Evolutionary conservation across 2,113 vertebrate genomes (phyloP), one percentile per base, ranked within the genome.

Genomic region (Forbesichthys papilliferus): DNA sequence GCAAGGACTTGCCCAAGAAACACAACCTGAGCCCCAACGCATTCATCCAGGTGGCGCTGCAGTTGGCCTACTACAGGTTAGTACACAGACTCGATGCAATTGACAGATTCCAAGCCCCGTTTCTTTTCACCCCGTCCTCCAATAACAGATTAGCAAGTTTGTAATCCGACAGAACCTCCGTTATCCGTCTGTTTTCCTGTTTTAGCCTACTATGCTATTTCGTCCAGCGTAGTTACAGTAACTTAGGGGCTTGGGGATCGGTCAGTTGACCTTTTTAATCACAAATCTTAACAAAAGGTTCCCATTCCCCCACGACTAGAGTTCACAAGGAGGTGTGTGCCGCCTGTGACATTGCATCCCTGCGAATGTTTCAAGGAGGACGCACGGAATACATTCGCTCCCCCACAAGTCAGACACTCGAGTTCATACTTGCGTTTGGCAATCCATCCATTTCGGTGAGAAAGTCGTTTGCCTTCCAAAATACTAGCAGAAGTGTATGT

Each of bases 21-120:
- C 79, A 92, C 61, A 75, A 69, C 13, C 62, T 95, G 71, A 93
- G 94, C 70, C 94, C 94, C 10, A 92, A 94, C 70, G 87, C 93
- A 48, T 93, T 95, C 85, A 86, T 94, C 69, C 94, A 95, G 85
- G 83, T 94, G 18, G 93, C 91, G 0, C 84, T 95, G 67, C 93
- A 94, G 85, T 86, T 95, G 54, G 87, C 93, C 2, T 94, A 94
- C 80, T 94, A 93, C 90, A 93, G 93, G 94, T 95, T 66, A 1
- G 36, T 42, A 42, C 5, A 42, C 36, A 42, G 36, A 42, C 36
- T 2, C 27, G 20, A 20, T 20, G 20, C 20, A 20, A 20, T 27
- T 27, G 27, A 27, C 2, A 3, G 2, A 27, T 27, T 27, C 27
- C 27, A 27, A 2, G 2, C 27, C 27, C 27, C 27, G 27, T 2